A percentile compares a stretch with the other conserved stretches of the same genome.
Evolutionary conservation across 2,797 vertebrate genomes (phyloP).

Genomic region (Coregonus suidteri): DNA sequence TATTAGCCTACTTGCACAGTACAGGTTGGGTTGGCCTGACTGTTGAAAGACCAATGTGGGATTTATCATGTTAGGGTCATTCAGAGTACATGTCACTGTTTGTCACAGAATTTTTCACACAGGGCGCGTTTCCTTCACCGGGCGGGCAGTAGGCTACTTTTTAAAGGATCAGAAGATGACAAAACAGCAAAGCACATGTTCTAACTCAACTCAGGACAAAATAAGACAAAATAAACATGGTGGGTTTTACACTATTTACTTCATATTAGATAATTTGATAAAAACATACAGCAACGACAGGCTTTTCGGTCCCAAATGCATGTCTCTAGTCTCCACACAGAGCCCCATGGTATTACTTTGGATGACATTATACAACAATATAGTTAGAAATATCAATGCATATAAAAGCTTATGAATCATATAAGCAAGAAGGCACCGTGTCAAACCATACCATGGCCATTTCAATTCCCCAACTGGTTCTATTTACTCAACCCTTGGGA

Average conservation of each 20-base stretch:
- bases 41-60: too few relatives aligned
- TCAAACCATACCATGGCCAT: neutral
- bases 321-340: conserved; percentile 3
- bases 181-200: neutral
- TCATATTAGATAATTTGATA: conserved; percentile 35
- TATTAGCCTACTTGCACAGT: too few relatives aligned
- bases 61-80: too few relatives aligned
- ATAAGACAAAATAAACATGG: neutral
- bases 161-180: neutral
- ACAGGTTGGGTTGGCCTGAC: too few relatives aligned
- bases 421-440: conserved; percentile 19
- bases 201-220: neutral
- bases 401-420: conserved; percentile 12
- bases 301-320: conserved; percentile 13
- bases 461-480: neutral
- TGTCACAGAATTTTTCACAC: too few relatives aligned
- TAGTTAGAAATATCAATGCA: conserved; percentile 50
- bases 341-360: neutral
- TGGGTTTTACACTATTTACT: conserved; percentile 13
- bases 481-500: conserved; percentile 4
- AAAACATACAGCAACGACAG: conserved; percentile 22
- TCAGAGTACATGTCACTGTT: too few relatives aligned
- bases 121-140: too few relatives aligned
- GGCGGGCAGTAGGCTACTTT: neutral
- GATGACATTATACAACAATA: conserved; percentile 17